Conservation (phyloP, 2,888 invertebrate species). For the Lasioglossum pauxillum region DNA sequence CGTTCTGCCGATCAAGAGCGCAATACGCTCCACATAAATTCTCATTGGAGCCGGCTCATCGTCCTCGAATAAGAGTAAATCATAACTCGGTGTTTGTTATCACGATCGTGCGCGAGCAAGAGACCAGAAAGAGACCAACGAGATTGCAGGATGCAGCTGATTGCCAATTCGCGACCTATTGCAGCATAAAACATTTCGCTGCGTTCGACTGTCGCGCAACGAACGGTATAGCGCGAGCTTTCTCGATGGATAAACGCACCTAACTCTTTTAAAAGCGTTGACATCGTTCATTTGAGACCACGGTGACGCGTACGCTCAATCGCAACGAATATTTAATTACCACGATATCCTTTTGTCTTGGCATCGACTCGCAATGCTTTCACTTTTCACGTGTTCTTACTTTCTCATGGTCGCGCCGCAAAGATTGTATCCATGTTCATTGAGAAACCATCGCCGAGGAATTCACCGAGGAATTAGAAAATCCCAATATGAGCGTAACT, state of each 20-base stretch:
- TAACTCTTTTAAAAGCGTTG: background rate
- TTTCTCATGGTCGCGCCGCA: conserved; percentile 71
- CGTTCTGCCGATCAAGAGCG: background rate
- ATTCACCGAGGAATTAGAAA: conserved; percentile 65
- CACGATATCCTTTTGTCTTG: conserved; percentile 47
- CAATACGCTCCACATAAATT: background rate
- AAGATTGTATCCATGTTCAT: conserved; percentile 63
- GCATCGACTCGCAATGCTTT: conserved; percentile 72
- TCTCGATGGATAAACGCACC: background rate
- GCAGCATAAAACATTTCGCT: conserved; percentile 18
- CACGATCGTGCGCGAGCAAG: conserved; percentile 11
- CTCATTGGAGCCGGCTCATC: background rate
- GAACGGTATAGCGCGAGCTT: background rate
- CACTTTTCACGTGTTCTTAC: conserved; percentile 70
- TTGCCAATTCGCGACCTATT: conserved; percentile 68
- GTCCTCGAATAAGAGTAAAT: conserved; percentile 2
- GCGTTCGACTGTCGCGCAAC: background rate
- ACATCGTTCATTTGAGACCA: background rate
- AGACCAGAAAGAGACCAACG: conserved; percentile 57
- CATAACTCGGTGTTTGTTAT: conserved; percentile 6
- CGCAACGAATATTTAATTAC: conserved; percentile 48
- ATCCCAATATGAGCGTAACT: conserved; percentile 24
- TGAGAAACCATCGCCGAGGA: conserved; percentile 50
- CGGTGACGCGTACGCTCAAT: background rate
- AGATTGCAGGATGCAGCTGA: conserved; percentile 77